Base-by-base conservation (phyloP, 2,113 vertebrate species). In the Osmerus eperlanus region DNA sequence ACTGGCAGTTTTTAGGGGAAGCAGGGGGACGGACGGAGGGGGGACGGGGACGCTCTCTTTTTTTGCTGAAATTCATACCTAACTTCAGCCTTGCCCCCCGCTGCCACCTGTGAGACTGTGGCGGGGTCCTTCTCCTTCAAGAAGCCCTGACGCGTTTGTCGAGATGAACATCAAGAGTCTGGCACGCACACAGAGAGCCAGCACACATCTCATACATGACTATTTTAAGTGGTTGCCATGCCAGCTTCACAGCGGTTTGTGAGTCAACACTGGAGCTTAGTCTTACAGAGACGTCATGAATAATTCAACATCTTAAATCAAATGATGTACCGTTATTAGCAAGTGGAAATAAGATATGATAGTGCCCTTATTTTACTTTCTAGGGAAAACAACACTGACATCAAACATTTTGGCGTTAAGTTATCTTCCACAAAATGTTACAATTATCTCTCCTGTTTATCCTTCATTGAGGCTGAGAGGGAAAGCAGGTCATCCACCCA, bases 201-300 rank as follows among this genome's bases (percentile, higher is more conserved):
- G 83, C 78, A 73, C 75, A 25, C 53, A 58, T 76, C 75, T 83
- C 72, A 74, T 63, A 71, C 70, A 69, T 73, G 75, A 82, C 67
- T 83, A 79, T 85, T 88, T 83, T 81, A 86, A 85, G 78, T 88
- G 81, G 85, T 88, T 89, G 84, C 84, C 83, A 87, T 85, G 87
- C 85, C 77, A 87, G 84, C 86, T 86, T 86, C 83, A 78, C 83
- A 86, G 86, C 84, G 85, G 87, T 82, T 79, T 83, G 66, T 80
- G 75, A 84, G 84, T 87, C 79, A 73, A 71, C 84, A 78, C 84
- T 85, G 77, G 16, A 58, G 55, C 55, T 58, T 19, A 16, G 55
- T 58, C 55, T 58, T 58, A 19, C 71, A 84, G 82, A 78, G 61
- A 71, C 75, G 19, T 71, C 18, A 88, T 90, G 85, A 87, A 89